Base-by-base conservation (phyloP, 2,797 vertebrate genomes). In the Brachymystax lenok region DNA sequence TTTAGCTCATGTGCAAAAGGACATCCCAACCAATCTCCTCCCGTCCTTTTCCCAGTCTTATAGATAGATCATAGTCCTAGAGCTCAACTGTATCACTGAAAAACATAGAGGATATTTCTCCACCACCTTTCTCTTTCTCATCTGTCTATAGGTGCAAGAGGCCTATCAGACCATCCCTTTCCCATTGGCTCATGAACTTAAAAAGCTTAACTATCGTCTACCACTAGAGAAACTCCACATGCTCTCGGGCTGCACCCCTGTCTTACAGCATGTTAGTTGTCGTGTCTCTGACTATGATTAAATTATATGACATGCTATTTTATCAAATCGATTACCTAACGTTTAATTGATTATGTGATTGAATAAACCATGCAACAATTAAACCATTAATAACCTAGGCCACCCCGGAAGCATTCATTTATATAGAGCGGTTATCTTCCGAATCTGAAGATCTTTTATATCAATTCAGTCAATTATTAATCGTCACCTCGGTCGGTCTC, bases 81-180 rank as follows among this genome's bases (percentile, higher is more conserved):
- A 59, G 19, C 52, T 16, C 52, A 16, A 16, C 19, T 56, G 4
- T 56, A 59, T 19, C 56, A 21, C 4, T 56, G 19, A 59, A 19
- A 7, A 19, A 19, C 56, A 19, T 59, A 7, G 17, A 59, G 7
- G 56, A 64, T 24, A 28, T 64, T 69, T 33, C 14, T 7, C 16
- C 19, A 14, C 50, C 28, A 2, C 8, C 24, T 86, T 87, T 88
- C 79, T 86, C 19, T 59, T 19, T n/a, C 56, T 59, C 56, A 7
- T 59, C 56, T 59, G 84, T 87, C 84, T 88, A 76, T 74, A 86
- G 77, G 78, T 80, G 88, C 83, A 84, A 79, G 85, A 81, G 76
- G 80, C 79, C 24, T 19, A 3, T 69, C 67, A 16, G 5, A 40
- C 16, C 19, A 12, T 69, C 33, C 17, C 5, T n/a, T 40, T 69